Evolutionary conservation across 2,888 invertebrate genomes (phyloP).

Genomic region (Sericinus montela): DNA sequence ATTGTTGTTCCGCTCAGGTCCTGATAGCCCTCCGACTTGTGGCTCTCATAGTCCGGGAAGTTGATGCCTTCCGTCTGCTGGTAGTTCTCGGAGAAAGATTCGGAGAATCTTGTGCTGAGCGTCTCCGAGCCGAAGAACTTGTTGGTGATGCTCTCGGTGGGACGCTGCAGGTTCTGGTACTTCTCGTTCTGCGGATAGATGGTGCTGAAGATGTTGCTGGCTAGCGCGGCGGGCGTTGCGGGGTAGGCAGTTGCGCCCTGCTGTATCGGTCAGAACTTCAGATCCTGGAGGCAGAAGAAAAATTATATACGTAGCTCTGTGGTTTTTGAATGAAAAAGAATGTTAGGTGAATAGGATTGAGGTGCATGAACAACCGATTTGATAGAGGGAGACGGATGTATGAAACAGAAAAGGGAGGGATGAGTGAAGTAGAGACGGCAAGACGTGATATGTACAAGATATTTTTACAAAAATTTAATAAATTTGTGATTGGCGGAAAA

Average conservation of each 20-base stretch:
- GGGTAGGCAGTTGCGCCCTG: slow-evolving; percentile 62
- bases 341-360: too few relatives aligned
- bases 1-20: slow-evolving; percentile 55
- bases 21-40: slow-evolving; percentile 56
- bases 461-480: too few relatives aligned
- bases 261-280: slow-evolving; percentile 81
- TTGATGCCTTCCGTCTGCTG: slow-evolving; percentile 60
- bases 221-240: slow-evolving; percentile 60
- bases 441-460: too few relatives aligned
- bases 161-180: slow-evolving; percentile 55
- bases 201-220: slow-evolving; percentile 62
- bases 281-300: slow-evolving; percentile 51
- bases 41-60: slow-evolving; percentile 54
- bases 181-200: slow-evolving; percentile 61
- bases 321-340: too few relatives aligned
- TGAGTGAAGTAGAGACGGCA: too few relatives aligned
- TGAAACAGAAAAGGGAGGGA: too few relatives aligned
- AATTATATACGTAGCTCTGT: too few relatives aligned
- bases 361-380: too few relatives aligned
- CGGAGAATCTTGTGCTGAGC: slow-evolving; percentile 53
- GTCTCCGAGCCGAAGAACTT: slow-evolving; percentile 67
- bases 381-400: too few relatives aligned
- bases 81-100: slow-evolving; percentile 59
- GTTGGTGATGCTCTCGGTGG: slow-evolving; percentile 31
- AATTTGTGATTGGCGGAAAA: too few relatives aligned